Conservation (phyloP, 2,113 vertebrate genomes). For the Myrmophylax atrothorax region DNA sequence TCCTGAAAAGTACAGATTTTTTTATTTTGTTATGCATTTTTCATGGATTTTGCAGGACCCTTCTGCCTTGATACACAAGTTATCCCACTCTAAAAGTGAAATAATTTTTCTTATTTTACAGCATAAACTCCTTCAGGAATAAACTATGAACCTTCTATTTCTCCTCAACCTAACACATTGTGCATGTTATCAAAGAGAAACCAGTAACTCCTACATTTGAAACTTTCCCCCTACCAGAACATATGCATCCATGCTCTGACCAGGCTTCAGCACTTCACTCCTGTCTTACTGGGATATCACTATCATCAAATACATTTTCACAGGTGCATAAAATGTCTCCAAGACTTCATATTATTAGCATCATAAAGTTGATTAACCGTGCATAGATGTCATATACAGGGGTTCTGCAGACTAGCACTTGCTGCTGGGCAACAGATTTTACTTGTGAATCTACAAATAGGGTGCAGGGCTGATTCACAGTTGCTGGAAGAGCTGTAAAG, state of each 20-base stretch:
- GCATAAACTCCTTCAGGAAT: background rate
- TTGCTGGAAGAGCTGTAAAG: conserved; percentile 20
- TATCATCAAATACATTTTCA: background rate
- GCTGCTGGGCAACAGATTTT: conserved; percentile 4
- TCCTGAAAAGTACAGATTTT: background rate
- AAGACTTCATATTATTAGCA: background rate
- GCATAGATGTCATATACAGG: background rate
- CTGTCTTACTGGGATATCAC: background rate
- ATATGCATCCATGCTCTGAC: background rate
- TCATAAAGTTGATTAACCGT: background rate
- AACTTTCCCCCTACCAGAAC: background rate
- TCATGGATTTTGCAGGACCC: background rate
- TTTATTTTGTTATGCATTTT: background rate
- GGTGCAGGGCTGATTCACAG: conserved; percentile 34
- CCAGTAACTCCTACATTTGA: background rate
- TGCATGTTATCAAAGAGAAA: background rate
- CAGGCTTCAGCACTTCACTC: background rate
- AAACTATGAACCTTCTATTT: background rate
- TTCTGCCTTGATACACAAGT: background rate
- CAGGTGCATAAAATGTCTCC: background rate
- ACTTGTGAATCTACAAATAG: background rate
- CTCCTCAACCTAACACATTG: background rate
- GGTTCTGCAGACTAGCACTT: background rate
- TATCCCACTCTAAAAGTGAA: background rate
- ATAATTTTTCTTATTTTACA: background rate